Base-by-base conservation (phyloP, 2,797 vertebrate species). In the Pterois miles region DNA sequence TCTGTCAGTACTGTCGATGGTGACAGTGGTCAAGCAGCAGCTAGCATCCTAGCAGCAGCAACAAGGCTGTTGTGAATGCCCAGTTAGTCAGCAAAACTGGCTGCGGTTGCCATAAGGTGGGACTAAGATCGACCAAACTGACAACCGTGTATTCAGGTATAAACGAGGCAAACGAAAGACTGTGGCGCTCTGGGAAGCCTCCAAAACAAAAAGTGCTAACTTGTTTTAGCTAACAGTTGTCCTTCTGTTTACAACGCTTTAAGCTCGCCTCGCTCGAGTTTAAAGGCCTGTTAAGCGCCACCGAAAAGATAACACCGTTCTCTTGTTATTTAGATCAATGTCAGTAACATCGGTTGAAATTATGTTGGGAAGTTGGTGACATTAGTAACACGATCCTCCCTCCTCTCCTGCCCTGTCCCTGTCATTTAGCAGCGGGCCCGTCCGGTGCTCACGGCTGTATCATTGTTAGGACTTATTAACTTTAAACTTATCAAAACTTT, bases 381-480 rank as follows among this genome's bases (percentile, higher is more conserved):
- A 34, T 25, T 16, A 70, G 81, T 54, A 80, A 83, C 78, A 29
- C 27, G 83, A 88, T 64, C 70, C 76, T 34, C 52, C 65, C 43
- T 7, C n/a, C 34, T 56, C 5, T 29, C 22, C 70, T 57, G 38
- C n/a, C 33, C 29, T 31, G n/a, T n/a, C 29, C n/a, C n/a, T n/a
- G n/a, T n/a, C n/a, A n/a, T n/a, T n/a, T n/a, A n/a, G n/a, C n/a
- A n/a, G n/a, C n/a, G n/a, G n/a, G n/a, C 58, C 58, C 7, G 20
- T 22, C 11, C 57, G 6, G 81, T 20, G 9, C 67, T 48, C 22
- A 43, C 69, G 13, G 22, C 72, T 20, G 6, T 7, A n/a, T 29
- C 0, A 2, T 9, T 2, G 5, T 0, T 8, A 2, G 1, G 0
- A 40, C 23, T 10, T 20, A 59, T 8, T 1, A 6, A 0, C 3